Conservation (phyloP, 2,113 vertebrate species). For the Anseranas semipalmata region DNA sequence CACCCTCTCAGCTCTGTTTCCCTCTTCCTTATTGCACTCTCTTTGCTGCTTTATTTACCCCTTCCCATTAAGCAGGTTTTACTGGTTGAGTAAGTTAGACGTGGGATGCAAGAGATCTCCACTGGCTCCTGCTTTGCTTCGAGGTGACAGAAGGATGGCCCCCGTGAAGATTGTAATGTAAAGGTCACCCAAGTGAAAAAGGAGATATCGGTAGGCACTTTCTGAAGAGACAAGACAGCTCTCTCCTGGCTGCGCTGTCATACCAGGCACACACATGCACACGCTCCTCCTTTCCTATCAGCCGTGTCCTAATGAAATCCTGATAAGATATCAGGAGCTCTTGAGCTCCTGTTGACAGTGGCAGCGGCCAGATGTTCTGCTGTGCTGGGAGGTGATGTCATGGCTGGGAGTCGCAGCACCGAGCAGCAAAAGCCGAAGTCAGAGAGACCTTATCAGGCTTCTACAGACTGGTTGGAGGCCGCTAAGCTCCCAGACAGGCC, state of each 20-base stretch:
- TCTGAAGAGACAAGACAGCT: background rate
- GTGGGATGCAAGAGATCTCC: background rate
- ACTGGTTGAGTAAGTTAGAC: slow-evolving; percentile 31
- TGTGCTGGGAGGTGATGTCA: background rate
- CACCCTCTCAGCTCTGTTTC: background rate
- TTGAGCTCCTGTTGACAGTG: background rate
- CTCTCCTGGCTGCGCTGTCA: background rate
- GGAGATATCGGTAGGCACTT: background rate
- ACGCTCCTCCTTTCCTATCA: background rate
- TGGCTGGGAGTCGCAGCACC: background rate
- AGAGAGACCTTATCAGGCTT: slow-evolving; percentile 24
- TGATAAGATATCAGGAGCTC: background rate
- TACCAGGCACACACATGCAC: background rate
- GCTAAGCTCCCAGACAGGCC: slow-evolving; percentile 8
- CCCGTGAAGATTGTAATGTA: background rate
- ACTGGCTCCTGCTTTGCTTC: background rate
- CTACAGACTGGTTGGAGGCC: background rate
- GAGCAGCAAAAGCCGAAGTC: background rate
- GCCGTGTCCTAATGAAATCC: background rate
- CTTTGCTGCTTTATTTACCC: background rate
- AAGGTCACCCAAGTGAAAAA: background rate
- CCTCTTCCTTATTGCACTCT: background rate
- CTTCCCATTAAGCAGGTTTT: background rate
- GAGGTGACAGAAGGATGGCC: background rate
- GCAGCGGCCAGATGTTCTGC: background rate